Percentiles rank a stretch among this genome's conserved stretches.
phyloP scores from a whole-genome alignment of 1,140 invertebrate species.

The Cotesia typhae region DNA sequence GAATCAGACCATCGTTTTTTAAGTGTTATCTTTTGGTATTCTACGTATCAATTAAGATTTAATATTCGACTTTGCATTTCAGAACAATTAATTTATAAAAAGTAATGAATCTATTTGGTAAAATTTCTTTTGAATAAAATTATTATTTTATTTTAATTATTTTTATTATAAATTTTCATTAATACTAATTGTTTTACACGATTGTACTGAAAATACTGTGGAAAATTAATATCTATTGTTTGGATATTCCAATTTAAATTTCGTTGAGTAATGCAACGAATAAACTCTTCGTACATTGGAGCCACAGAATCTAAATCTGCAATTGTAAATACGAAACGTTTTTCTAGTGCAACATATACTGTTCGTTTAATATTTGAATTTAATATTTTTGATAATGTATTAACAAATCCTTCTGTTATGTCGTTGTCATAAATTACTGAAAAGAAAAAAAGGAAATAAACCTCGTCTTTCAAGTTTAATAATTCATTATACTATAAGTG shows the following conservation, averaged over 20 bases:
- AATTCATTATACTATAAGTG: background rate
- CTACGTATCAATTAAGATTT: no score
- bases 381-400: constrained; percentile 76
- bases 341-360: constrained; percentile 84
- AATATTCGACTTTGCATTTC: constrained; percentile 24
- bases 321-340: constrained; percentile 86
- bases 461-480: constrained; percentile 8
- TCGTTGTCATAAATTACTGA: constrained; percentile 87
- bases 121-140: background rate
- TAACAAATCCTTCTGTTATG: constrained; percentile 83
- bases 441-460: constrained; percentile 50
- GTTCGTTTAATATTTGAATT: constrained; percentile 68
- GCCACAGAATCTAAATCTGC: constrained; percentile 80
- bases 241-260: constrained; percentile 70
- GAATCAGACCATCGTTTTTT: no score
- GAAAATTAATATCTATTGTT: constrained; percentile 76
- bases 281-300: constrained; percentile 86
- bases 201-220: constrained; percentile 85
- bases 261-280: constrained; percentile 67
- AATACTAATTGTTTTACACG: constrained; percentile 79
- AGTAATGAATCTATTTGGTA: no score
- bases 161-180: constrained; percentile 70
- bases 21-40: no score
- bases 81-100: no score
- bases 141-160: background rate